phyloP scores from a whole-genome alignment of 2,113 vertebrate species.

The Suncus etruscus region DNA sequence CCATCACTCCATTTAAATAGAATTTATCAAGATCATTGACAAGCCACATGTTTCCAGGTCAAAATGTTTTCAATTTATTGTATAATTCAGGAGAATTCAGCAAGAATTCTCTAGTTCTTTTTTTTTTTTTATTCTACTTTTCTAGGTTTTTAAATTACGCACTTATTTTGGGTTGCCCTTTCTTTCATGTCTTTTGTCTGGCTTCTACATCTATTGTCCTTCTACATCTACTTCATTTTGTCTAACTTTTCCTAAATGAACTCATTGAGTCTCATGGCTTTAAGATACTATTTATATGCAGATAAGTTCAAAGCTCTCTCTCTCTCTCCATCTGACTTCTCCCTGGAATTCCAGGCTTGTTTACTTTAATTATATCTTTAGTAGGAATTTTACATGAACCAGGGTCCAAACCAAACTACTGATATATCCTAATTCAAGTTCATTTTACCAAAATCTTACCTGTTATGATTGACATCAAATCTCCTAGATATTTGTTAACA shows the following conservation, averaged over 20 bases:
- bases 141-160: background rate
- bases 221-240: background rate
- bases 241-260: background rate
- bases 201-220: background rate
- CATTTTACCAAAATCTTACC: background rate
- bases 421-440: background rate
- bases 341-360: conserved; percentile 14
- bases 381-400: background rate
- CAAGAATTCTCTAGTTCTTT: too few species aligned
- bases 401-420: background rate
- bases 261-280: background rate
- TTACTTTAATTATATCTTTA: background rate
- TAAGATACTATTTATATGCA: background rate
- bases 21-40: background rate
- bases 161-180: background rate
- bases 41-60: conserved; percentile 16
- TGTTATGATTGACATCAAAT: background rate
- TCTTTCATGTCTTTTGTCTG: background rate
- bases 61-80: background rate
- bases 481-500: background rate
- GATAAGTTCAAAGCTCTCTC: conserved; percentile 5
- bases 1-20: conserved; percentile 2
- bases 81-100: background rate
- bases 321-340: background rate
- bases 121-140: background rate